Evolutionary conservation across 2,888 invertebrate species (phyloP), one percentile per base, ranked within the genome.

Genomic region (Masnerella sp.): DNA sequence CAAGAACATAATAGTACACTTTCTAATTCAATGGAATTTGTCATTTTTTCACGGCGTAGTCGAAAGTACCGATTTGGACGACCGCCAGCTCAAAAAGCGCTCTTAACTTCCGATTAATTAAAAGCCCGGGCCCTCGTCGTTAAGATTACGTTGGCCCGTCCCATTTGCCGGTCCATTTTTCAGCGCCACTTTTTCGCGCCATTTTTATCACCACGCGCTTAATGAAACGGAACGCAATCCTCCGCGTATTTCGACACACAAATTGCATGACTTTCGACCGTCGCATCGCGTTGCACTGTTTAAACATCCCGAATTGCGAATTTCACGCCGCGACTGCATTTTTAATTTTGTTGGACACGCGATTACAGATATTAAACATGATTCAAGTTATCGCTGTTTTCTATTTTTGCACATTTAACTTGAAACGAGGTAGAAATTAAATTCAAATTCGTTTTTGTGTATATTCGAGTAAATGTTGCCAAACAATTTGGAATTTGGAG

Each of bases 31-130:
- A n/a, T n/a, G n/a, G n/a, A n/a, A n/a, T 34, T 49, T 32, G 20
- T 36, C 51, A 15, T 51, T 51, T 51, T 51, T 20, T 22, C 17
- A 9, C 9, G 9, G 9, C 22, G 9, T 52, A 25, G 15, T 38
- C 38, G 38, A 25, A 28, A 20, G 17, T 54, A 17, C 42, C 30
- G 40, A 32, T 32, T 56, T 56, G 56, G 56, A 56, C 12, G 3
- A 22, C 9, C 7, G 56, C 58, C 58, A 58, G 25, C 34, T 43
- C 22, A 45, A 45, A 45, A 58, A 45, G 15, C 25, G 42, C 58
- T 43, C 36, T 54, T 42, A 54, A 54, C 36, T 58, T 58, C 34
- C 45, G 45, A 58, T 45, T 58, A 58, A 58, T 58, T 58, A 58
- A 43, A 45, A 58, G 14, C 11, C 22, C 14, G 34, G 22, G 17